phyloP scores from a whole-genome alignment of 2,113 vertebrate species.

The Apodemus sylvaticus region DNA sequence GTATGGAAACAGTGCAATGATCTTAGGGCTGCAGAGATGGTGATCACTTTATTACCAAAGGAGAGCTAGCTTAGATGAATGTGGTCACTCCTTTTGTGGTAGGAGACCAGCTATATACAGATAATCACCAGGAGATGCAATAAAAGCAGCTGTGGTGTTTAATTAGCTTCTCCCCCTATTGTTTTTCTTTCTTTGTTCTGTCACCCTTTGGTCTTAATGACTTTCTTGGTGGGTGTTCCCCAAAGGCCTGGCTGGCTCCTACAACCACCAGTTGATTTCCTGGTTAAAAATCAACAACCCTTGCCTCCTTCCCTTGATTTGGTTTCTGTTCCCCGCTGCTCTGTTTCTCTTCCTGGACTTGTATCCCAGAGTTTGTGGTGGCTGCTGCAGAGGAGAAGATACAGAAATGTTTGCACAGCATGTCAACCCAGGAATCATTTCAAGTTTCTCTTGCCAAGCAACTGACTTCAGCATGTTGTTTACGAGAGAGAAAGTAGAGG shows the following conservation, averaged over 20 bases:
- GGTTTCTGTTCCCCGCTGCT: slow-evolving; percentile 11
- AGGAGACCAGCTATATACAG: slow-evolving; percentile 62
- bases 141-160: slow-evolving; percentile 55
- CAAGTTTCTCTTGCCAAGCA: slow-evolving; percentile 45
- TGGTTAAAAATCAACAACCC: slow-evolving; percentile 51
- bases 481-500: neutral
- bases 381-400: slow-evolving; percentile 51
- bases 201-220: slow-evolving; percentile 66
- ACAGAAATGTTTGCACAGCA: slow-evolving; percentile 39
- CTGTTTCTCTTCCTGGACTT: slow-evolving; percentile 27
- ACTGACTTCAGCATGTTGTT: slow-evolving; percentile 36
- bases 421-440: slow-evolving; percentile 30
- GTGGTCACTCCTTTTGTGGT: slow-evolving; percentile 42
- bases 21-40: neutral
- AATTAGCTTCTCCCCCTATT: slow-evolving; percentile 19
- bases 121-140: slow-evolving; percentile 48
- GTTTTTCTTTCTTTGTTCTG: slow-evolving; percentile 65
- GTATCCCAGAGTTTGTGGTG: slow-evolving; percentile 19
- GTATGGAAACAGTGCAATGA: neutral
- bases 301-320: slow-evolving; percentile 22
- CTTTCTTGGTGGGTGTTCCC: slow-evolving; percentile 72
- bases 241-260: slow-evolving; percentile 38
- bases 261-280: slow-evolving; percentile 58
- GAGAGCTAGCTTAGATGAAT: neutral
- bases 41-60: neutral